These are phyloP conservation scores for Diorhabda elongata DNA, from an alignment of 1,140 invertebrate genomes.

Conservation along the genomic window DNA sequence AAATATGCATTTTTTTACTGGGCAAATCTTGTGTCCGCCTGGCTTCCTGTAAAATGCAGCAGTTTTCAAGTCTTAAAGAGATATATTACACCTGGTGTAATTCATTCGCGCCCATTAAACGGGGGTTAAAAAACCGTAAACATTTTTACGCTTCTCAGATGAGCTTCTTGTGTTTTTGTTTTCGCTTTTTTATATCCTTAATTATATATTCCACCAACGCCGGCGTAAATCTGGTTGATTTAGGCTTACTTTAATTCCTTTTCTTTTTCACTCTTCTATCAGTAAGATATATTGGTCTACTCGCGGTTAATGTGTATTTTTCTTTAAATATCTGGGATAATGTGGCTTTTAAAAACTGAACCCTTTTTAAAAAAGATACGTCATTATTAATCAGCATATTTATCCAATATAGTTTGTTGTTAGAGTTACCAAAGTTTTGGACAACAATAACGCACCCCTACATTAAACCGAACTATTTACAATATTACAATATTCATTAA, in stretches of 20 bases:
- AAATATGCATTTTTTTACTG: slow-evolving; percentile 20
- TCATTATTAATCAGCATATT: too few relatives aligned
- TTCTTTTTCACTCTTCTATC: background rate
- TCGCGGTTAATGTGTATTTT: slow-evolving; percentile 12
- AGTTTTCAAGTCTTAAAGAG: slow-evolving; percentile 23
- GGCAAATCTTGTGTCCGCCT: slow-evolving; percentile 19
- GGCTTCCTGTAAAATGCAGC: slow-evolving; percentile 27
- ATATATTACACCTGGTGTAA: slow-evolving; percentile 33
- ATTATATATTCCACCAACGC: slow-evolving; percentile 14
- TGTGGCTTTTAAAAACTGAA: too few relatives aligned
- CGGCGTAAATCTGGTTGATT: slow-evolving; percentile 31
- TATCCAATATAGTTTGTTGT: too few relatives aligned
- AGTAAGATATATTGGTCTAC: slow-evolving; percentile 3
- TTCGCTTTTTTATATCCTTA: slow-evolving; percentile 17
- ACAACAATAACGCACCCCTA: background rate
- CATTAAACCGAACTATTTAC: slow-evolving; percentile 1
- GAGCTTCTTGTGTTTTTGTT: slow-evolving; percentile 25
- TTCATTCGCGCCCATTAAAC: slow-evolving; percentile 33
- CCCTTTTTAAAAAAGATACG: too few relatives aligned
- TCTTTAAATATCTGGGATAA: background rate
- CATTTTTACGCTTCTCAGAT: slow-evolving; percentile 35
- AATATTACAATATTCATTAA: background rate
- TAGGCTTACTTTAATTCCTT: slow-evolving; percentile 35
- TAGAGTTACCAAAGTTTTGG: too few relatives aligned
- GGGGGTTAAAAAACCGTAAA: slow-evolving; percentile 36